A percentile compares a stretch with the other conserved stretches of the same genome.
phyloP scores from a whole-genome alignment of 2,797 vertebrate genomes.

The Tragopan temminckii region DNA sequence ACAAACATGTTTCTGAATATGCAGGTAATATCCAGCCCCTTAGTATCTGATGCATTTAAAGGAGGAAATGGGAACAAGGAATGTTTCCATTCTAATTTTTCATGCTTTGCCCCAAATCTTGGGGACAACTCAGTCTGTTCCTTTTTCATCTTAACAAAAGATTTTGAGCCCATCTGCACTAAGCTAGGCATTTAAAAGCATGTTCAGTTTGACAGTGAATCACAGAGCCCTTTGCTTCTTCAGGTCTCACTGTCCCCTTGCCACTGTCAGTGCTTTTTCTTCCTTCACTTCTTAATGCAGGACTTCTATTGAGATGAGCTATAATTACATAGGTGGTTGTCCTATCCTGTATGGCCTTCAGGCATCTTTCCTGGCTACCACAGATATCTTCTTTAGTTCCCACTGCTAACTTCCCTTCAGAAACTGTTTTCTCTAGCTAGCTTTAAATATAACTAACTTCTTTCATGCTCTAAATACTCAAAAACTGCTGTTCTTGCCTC shows the following conservation, averaged over 20 bases:
- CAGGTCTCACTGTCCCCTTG: background rate
- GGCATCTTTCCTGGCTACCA: conserved; percentile 38
- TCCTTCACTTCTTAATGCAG: background rate
- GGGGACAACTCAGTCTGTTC: background rate
- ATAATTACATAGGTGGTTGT: conserved; percentile 9
- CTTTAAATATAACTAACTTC: conserved; percentile 43
- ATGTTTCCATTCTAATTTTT: background rate
- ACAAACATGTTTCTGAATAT: background rate
- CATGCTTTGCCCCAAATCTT: background rate
- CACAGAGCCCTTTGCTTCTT: background rate
- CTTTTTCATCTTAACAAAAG: background rate
- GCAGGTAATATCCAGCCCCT: background rate
- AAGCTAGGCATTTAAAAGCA: background rate
- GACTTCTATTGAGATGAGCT: conserved; percentile 8
- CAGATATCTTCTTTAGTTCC: conserved; percentile 11
- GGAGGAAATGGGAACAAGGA: background rate
- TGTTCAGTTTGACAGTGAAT: background rate
- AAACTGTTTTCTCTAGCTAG: conserved; percentile 36
- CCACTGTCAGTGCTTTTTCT: background rate
- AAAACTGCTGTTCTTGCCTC: conserved; percentile 56
- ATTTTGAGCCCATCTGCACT: background rate
- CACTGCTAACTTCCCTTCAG: conserved; percentile 44
- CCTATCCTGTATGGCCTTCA: conserved; percentile 16
- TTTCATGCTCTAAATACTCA: conserved; percentile 64
- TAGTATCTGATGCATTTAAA: background rate